Base-by-base conservation (phyloP, 92 coral and sea anemone species). In the Paramuricea clavata region DNA sequence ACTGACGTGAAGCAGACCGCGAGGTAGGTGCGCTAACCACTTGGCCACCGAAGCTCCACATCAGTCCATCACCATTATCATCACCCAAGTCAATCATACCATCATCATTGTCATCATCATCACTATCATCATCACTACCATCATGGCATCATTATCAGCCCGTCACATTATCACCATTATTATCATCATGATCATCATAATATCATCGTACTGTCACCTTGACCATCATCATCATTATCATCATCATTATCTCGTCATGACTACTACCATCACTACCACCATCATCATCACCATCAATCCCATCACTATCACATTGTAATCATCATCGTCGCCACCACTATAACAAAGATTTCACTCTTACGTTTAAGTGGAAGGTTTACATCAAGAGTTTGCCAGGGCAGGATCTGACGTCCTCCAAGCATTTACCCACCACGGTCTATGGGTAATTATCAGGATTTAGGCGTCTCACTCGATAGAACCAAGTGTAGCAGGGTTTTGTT, bases 371-470 rank as follows among this genome's bases (percentile, higher is more conserved):
- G 77, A 71, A 26, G 77, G 49, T 2, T 49, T 71, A 6, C 77
- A 71, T 49, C 30, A 35, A 25, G 77, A 71, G 15, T 71, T 71
- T 36, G 77, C 77, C 77, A 16, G 54, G 0, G 77, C 77, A 3
- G 77, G 77, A 32, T 71, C 77, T 3, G 77, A 71, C 8, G 77
- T 71, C 26, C 30, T 71, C 16, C 77, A 71, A 71, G 77, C 77
- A 71, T 71, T 71, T 16, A 71, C 70, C 0, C 90, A 69, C 49
- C 34, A 90, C 5, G n/a, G n/a, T n/a, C n/a, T n/a, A n/a, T n/a
- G n/a, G n/a, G n/a, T n/a, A n/a, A n/a, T n/a, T n/a, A n/a, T n/a
- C n/a, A n/a, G n/a, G n/a, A n/a, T n/a, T n/a, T n/a, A n/a, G n/a
- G n/a, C n/a, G n/a, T n/a, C n/a, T n/a, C n/a, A n/a, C n/a, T n/a